Conservation (phyloP, 2,888 invertebrate genomes). For the Dugesia japonica region DNA sequence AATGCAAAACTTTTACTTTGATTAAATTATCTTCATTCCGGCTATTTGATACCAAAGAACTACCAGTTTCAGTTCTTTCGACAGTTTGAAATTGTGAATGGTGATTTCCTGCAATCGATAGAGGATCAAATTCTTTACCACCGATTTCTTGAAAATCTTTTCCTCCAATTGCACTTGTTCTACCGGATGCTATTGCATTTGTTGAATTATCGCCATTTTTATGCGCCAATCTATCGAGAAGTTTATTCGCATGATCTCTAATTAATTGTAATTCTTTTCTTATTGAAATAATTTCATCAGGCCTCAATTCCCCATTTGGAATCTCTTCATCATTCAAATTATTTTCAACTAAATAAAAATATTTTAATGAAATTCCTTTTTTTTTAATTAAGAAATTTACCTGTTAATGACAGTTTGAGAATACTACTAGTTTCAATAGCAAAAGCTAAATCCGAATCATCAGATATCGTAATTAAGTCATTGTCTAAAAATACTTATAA, state of each 20-base stretch:
- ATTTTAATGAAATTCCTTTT: not conserved
- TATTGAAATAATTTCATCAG: not conserved
- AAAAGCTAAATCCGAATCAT: slow-evolving; percentile 58
- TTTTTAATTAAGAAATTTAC: slow-evolving; percentile 40
- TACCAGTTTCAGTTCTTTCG: not conserved
- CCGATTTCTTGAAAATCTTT: not conserved
- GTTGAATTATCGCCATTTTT: not conserved
- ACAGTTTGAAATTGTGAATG: not conserved
- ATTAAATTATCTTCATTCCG: not conserved
- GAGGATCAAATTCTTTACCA: not conserved
- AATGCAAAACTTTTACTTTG: not conserved
- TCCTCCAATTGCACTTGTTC: not conserved
- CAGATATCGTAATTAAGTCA: slow-evolving; percentile 59
- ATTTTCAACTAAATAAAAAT: not conserved
- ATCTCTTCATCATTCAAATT: not conserved
- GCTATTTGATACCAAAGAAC: not conserved
- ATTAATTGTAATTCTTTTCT: not conserved
- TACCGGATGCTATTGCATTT: not conserved
- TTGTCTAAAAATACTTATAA: slow-evolving; percentile 52
- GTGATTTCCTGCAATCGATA: not conserved
- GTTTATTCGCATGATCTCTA: not conserved
- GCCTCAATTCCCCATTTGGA: not conserved
- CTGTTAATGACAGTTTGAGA: slow-evolving; percentile 55
- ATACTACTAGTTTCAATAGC: slow-evolving; percentile 58
- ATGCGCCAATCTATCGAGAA: not conserved